Percentiles rank a stretch among this genome's conserved stretches.
phyloP scores from a whole-genome alignment of 2,888 invertebrate species.

The Ophion slaviceki region DNA sequence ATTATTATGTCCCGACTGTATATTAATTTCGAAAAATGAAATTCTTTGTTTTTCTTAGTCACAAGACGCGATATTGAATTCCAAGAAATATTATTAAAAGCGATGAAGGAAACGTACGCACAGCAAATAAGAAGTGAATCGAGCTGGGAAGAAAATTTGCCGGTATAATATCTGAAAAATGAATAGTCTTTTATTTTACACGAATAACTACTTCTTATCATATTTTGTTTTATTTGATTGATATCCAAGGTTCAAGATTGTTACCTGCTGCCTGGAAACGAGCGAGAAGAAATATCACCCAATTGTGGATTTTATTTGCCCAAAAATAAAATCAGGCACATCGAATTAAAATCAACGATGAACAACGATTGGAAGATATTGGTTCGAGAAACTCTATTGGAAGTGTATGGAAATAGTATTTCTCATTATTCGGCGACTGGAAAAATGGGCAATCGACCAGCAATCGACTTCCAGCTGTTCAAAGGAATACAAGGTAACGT shows the following conservation, averaged over 20 bases:
- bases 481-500: background rate
- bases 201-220: background rate
- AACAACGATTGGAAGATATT: background rate
- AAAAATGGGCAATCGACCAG: slow-evolving; percentile 2
- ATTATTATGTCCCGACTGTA: background rate
- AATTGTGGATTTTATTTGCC: background rate
- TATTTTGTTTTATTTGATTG: background rate
- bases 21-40: background rate
- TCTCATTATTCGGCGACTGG: background rate
- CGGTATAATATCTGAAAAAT: background rate
- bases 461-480: background rate
- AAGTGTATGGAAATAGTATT: background rate
- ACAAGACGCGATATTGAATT: background rate
- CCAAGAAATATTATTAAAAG: background rate
- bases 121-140: background rate
- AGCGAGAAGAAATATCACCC: slow-evolving; percentile 1
- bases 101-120: background rate
- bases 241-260: background rate
- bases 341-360: background rate
- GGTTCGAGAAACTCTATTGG: background rate
- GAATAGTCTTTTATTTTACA: background rate
- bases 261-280: background rate
- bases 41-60: background rate
- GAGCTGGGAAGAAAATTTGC: background rate
- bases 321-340: background rate